Evolutionary conservation across 2,888 invertebrate species (phyloP).

Genomic region (Physocephala rufipes): DNA sequence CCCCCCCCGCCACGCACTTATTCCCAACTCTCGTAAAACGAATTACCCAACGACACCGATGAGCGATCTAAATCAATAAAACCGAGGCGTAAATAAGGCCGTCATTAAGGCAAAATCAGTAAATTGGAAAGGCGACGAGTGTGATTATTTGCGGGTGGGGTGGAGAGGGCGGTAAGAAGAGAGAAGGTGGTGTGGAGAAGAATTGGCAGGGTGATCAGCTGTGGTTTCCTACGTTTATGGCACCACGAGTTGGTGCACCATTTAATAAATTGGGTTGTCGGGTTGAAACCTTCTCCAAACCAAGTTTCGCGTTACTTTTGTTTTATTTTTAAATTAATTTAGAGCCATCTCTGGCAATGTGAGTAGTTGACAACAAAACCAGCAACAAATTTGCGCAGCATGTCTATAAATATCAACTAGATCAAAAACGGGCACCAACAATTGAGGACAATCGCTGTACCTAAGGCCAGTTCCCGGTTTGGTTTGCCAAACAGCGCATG

Average conservation of each 20-base stretch:
- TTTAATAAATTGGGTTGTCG: constrained; percentile 15
- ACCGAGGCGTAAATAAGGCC: too few relatives aligned
- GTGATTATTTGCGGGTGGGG: background rate
- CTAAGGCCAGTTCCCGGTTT: constrained; percentile 1
- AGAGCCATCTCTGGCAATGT: background rate
- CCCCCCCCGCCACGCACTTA: background rate
- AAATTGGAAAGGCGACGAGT: too few relatives aligned
- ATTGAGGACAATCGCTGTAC: too few relatives aligned
- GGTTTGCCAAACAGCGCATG: background rate
- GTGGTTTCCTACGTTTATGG: background rate
- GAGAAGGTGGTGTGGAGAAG: background rate
- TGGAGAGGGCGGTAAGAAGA: background rate
- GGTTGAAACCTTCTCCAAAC: background rate
- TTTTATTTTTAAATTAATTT: constrained; percentile 15
- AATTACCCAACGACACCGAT: too few relatives aligned
- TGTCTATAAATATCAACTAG: too few relatives aligned
- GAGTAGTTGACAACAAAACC: too few relatives aligned
- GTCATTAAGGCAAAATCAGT: too few relatives aligned
- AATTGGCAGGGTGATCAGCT: too few relatives aligned
- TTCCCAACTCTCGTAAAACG: too few relatives aligned
- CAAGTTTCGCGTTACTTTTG: background rate
- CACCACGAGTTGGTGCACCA: background rate
- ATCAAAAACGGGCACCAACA: too few relatives aligned
- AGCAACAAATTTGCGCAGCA: too few relatives aligned
- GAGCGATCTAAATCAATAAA: too few relatives aligned